phyloP scores from a whole-genome alignment of 2,113 vertebrate genomes.

The Urocolius indicus region DNA sequence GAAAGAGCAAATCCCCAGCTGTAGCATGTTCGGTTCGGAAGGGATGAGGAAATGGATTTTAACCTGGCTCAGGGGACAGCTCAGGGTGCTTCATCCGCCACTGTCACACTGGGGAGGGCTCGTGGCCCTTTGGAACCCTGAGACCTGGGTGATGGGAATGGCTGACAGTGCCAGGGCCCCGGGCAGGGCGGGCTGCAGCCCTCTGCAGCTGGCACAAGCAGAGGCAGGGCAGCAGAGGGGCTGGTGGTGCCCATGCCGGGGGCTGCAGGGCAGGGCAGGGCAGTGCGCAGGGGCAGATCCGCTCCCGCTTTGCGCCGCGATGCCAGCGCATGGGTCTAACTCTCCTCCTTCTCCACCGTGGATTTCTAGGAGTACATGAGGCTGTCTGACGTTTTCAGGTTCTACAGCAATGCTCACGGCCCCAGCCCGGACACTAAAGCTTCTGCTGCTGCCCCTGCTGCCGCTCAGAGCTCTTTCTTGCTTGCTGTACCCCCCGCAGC shows the following conservation, averaged over 20 bases:
- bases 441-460: constrained; percentile 63
- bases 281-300: not conserved
- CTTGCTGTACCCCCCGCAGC: constrained; percentile 76
- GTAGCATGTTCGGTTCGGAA: not conserved
- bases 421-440: constrained; percentile 74
- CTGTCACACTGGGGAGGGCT: not conserved
- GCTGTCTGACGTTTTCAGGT: constrained; percentile 90
- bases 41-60: not conserved
- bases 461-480: constrained; percentile 58
- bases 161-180: not conserved
- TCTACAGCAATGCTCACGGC: constrained; percentile 78
- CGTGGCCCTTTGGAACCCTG: not conserved
- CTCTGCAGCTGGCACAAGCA: not conserved
- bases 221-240: rapidly evolving
- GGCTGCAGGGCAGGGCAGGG: not conserved
- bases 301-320: not conserved
- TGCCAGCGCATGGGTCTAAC: constrained; percentile 8
- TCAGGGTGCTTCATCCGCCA: not conserved
- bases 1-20: not conserved
- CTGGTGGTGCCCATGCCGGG: not conserved
- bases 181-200: not conserved
- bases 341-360: constrained; percentile 25
- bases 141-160: not conserved
- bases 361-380: constrained; percentile 88
- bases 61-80: not conserved